A percentile compares a stretch with the other conserved stretches of the same genome.
Evolutionary conservation across 1,140 invertebrate genomes (phyloP).

Genomic region (Tyrophagus putrescentiae): DNA sequence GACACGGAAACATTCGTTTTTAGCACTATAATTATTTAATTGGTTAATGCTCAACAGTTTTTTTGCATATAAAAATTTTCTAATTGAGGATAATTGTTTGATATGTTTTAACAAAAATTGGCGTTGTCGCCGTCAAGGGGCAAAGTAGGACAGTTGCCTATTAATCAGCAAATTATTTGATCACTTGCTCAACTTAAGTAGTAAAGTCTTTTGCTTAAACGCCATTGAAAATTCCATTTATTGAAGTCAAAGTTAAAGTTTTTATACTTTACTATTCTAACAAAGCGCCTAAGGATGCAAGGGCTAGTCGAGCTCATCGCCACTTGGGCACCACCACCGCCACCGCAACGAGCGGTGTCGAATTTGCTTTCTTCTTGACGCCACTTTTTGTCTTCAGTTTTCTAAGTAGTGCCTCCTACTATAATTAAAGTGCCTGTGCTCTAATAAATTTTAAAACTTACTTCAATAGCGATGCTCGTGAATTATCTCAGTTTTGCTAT

Average conservation of each 20-base stretch:
- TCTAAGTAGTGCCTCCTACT: no score
- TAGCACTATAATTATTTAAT: constrained; percentile 2
- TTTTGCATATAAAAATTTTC: background rate
- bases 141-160: constrained; percentile 6
- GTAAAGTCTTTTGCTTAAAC: no score
- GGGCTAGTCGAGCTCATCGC: no score
- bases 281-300: no score
- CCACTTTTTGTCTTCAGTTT: no score
- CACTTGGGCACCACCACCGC: no score
- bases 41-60: background rate
- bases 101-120: background rate
- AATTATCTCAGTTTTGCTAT: constrained; percentile 7
- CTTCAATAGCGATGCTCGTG: background rate
- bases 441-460: constrained; percentile 13
- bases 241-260: no score
- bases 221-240: no score
- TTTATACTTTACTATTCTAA: no score
- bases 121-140: background rate
- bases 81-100: constrained; percentile 6
- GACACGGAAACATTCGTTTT: background rate
- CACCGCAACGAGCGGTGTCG: no score
- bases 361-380: no score
- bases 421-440: constrained; percentile 1
- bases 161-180: background rate
- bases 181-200: no score